Evolutionary conservation across 2,888 invertebrate genomes (phyloP).

Genomic region (Muscina levida): DNA sequence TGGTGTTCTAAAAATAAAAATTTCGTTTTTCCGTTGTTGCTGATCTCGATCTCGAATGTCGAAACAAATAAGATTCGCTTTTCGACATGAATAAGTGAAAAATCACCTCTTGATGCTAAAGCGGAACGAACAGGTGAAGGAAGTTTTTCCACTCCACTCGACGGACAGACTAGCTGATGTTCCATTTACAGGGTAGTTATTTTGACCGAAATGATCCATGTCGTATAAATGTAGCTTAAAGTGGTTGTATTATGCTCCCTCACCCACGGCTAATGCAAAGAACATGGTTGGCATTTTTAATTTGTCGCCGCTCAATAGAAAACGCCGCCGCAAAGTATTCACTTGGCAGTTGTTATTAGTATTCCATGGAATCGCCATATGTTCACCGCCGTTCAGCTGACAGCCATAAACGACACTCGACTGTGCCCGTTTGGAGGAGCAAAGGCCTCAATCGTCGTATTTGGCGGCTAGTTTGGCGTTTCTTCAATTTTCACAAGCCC

Average conservation of each 20-base stretch:
- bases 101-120: too few species aligned
- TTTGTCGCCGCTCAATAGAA: constrained; percentile 4
- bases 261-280: not conserved
- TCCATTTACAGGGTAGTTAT: too few species aligned
- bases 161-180: too few species aligned
- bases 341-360: constrained; percentile 17
- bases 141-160: too few species aligned
- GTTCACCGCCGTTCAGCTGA: not conserved
- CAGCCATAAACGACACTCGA: not conserved
- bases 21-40: not conserved
- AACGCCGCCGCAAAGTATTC: constrained; percentile 15
- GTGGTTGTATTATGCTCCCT: not conserved
- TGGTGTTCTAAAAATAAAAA: constrained; percentile 20
- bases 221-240: not conserved
- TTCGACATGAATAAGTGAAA: too few species aligned
- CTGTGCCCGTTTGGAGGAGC: not conserved
- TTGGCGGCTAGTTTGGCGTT: constrained; percentile 17
- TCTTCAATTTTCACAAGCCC: constrained; percentile 12
- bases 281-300: constrained; percentile 34
- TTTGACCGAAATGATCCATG: not conserved
- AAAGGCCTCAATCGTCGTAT: constrained; percentile 16
- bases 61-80: too few species aligned
- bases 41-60: too few species aligned
- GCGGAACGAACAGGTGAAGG: too few species aligned
- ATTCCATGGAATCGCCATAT: constrained; percentile 25